Conservation (phyloP, 2,797 vertebrate species). For the Chelon labrosus region DNA sequence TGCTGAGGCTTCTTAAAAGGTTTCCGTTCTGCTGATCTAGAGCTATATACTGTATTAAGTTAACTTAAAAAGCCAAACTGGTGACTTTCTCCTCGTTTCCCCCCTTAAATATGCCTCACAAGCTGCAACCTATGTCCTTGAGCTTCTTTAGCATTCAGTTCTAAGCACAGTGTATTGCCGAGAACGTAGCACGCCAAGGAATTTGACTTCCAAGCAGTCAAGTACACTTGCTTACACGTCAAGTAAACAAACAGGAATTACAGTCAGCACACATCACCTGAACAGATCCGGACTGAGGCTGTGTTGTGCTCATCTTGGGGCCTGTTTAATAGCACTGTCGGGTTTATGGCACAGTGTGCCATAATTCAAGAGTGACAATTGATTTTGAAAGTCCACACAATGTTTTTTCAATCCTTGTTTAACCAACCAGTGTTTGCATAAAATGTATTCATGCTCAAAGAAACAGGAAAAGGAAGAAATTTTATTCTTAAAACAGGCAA, state of each 20-base stretch:
- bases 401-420: slow-evolving; percentile 2
- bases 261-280: slow-evolving; percentile 29
- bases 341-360: background rate
- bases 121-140: slow-evolving; percentile 1
- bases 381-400: background rate
- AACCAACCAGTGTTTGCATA: background rate
- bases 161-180: slow-evolving; percentile 10
- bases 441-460: slow-evolving; percentile 1
- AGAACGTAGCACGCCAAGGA: slow-evolving; percentile 39
- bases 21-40: slow-evolving; percentile 14
- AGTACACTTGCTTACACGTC: slow-evolving; percentile 14
- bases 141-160: slow-evolving; percentile 16
- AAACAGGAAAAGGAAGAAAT: background rate
- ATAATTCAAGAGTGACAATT: background rate
- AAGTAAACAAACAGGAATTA: slow-evolving; percentile 49
- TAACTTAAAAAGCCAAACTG: slow-evolving; percentile 8
- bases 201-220: slow-evolving; percentile 39
- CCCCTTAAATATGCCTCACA: background rate
- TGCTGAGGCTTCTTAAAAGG: slow-evolving; percentile 7
- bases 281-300: slow-evolving; percentile 2
- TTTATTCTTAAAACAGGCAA: background rate
- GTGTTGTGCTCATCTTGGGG: slow-evolving; percentile 25
- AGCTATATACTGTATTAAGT: background rate
- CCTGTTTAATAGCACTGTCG: slow-evolving; percentile 19
- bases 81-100: slow-evolving; percentile 3